Evolutionary conservation across 2,888 invertebrate genomes (phyloP), one percentile per base, ranked within the genome.

Genomic region (Diaperis boleti): DNA sequence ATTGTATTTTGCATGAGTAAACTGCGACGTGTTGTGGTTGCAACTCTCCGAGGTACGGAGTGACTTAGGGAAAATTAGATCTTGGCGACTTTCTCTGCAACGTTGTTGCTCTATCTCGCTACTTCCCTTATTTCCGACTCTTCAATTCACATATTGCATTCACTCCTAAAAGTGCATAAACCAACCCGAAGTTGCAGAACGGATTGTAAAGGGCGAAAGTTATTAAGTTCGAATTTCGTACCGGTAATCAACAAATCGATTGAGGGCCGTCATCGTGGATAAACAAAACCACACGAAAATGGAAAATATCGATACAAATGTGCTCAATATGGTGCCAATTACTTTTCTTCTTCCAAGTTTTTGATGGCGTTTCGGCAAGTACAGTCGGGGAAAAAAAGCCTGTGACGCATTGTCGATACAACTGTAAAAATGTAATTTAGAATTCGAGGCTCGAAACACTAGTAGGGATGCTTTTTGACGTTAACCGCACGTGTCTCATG

Each of bases 1-100:
- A 74, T 73, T 74, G 72, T 74, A 75, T 73, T 73, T 66, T 74
- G 74, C 74, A 74, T 74, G 73, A 74, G 72, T 74, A 74, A 72
- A 74, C 73, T 72, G 74, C 71, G 73, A 74, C 74, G 72, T 74
- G 73, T 74, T 75, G 76, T 69, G 75, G 74, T 71, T 74, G 68
- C 69, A 67, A 68, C 68, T 73, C 76, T 71, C 76, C 47, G 47
- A 74, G 74, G 76, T 72, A 67, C 64, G 67, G 64, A 73, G 72
- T 73, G 76, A 74, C 76, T 76, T 74, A 73, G 69, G 70, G 74
- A 74, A 75, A 76, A 75, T 75, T 75, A 75, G 75, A 74, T 75
- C 73, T 70, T 70, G 68, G 69, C 69, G 67, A 64, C 73, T 70
- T 69, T 69, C 72, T 69, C 69, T 69, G 59, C 65, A 66, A 65